These are phyloP conservation scores for Heliconius cydno DNA, from an alignment of 2,888 invertebrate species.

Conservation along the genomic window DNA sequence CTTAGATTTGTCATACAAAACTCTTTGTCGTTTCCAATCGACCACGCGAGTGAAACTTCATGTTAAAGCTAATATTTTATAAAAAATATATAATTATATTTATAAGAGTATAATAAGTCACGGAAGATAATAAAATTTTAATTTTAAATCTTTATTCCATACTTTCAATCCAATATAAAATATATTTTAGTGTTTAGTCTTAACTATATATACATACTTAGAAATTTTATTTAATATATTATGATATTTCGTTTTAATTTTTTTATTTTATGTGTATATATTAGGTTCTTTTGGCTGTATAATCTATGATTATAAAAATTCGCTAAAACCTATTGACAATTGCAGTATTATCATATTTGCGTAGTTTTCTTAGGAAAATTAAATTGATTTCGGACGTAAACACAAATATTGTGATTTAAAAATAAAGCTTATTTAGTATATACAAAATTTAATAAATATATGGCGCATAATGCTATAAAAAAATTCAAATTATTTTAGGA, in stretches of 20 bases:
- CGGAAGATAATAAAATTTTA: neutral
- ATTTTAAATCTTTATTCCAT: conserved; percentile 11
- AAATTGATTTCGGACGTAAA: too few species aligned
- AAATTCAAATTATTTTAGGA: too few species aligned
- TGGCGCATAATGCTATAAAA: too few species aligned
- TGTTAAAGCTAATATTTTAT: too few species aligned
- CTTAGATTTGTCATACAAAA: too few species aligned
- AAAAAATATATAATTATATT: too few species aligned
- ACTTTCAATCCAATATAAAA: neutral
- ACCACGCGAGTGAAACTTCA: too few species aligned
- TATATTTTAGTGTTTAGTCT: neutral
- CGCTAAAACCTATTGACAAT: neutral
- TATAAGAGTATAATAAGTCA: neutral
- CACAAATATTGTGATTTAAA: too few species aligned
- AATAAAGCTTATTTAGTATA: too few species aligned
- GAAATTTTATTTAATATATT: neutral
- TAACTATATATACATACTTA: neutral
- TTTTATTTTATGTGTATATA: neutral
- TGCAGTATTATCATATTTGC: neutral
- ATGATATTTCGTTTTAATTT: neutral
- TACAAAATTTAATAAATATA: too few species aligned
- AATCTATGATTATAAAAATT: neutral
- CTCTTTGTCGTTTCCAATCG: too few species aligned
- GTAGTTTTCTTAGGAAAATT: neutral
- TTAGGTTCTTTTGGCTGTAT: neutral